Evolutionary conservation across 53 echinoderm and acorn worm genomes (phyloP), one percentile per base, ranked within the genome.

Genomic region (Holothuria leucospilota): DNA sequence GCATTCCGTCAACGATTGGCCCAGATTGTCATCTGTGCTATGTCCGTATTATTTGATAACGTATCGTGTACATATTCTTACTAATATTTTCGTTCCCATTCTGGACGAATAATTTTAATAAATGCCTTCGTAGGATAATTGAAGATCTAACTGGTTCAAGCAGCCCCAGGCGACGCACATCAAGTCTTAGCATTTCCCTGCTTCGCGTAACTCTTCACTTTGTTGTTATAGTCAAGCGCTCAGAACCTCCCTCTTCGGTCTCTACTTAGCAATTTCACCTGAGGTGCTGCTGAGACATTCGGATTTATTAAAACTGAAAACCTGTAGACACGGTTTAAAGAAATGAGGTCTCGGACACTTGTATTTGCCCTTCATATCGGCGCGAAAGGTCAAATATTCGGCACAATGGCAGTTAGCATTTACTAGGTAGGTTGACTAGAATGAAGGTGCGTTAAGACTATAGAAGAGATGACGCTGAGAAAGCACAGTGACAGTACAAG

Each of bases 61-160:
- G 52, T 74, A 74, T 49, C 46, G 74, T 74, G 74, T 74, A 74
- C 74, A 51, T 74, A 51, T 74, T 21, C 74, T 74, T 74, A 52
- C 74, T 74, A 74, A 74, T 74, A 74, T 74, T 74, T 74, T 74
- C 74, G 49, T 74, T 74, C 74, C 51, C 51, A 74, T 46, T 52
- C 74, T 25, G 24, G 46, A 52, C 51, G 74, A n/a, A 74, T 74
- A 74, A 74, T 74, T 74, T 74, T 74, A 74, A 74, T 74, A 74
- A 74, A 74, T 74, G 74, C 74, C 74, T 74, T 23, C 74, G 74
- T 74, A 27, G 52, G 74, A 51, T 74, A 74, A 74, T 74, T 74
- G 74, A 74, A 74, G 74, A 42, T 51, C 46, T 74, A 74, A 74
- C 74, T 74, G 74, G 74, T 74, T 74, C 74, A 74, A 74, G 74